A percentile compares a stretch with the other conserved stretches of the same genome.
These are phyloP conservation scores for Venusia cambrica DNA, from an alignment of 2,888 invertebrate species.

Conservation along the genomic window DNA sequence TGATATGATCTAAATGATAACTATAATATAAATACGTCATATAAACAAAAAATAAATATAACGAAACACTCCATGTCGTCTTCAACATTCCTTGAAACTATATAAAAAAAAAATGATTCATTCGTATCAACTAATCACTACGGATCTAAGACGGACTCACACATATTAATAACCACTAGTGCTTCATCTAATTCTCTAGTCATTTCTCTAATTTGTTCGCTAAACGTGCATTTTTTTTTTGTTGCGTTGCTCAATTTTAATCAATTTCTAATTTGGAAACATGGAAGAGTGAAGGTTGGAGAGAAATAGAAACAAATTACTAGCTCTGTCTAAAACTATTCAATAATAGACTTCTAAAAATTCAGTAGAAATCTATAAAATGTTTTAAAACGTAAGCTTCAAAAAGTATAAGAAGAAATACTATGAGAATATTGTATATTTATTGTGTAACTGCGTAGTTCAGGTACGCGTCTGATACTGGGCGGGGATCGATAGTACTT, in stretches of 20 bases:
- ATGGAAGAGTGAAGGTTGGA: constrained; percentile 78
- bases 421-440: constrained; percentile 38
- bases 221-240: constrained; percentile 68
- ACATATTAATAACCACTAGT: constrained; percentile 64
- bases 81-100: constrained; percentile 67
- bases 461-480: constrained; percentile 26
- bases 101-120: constrained; percentile 30
- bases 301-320: constrained; percentile 52
- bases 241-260: constrained; percentile 46
- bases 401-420: constrained; percentile 19
- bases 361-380: constrained; percentile 23
- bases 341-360: constrained; percentile 39
- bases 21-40: constrained; percentile 36
- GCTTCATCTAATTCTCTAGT: constrained; percentile 58
- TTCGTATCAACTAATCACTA: constrained; percentile 45
- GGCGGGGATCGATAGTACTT: constrained; percentile 29
- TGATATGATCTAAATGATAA: constrained; percentile 32
- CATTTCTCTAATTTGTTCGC: constrained; percentile 53
- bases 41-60: constrained; percentile 38
- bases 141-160: constrained; percentile 57
- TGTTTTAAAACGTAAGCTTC: constrained; percentile 23
- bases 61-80: constrained; percentile 62
- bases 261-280: constrained; percentile 59
- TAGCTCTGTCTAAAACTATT: constrained; percentile 60
- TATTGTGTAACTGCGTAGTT: constrained; percentile 40